Evolutionary conservation across 2,797 vertebrate species (phyloP), one percentile per base, ranked within the genome.

Genomic region (Anguilla obscura): DNA sequence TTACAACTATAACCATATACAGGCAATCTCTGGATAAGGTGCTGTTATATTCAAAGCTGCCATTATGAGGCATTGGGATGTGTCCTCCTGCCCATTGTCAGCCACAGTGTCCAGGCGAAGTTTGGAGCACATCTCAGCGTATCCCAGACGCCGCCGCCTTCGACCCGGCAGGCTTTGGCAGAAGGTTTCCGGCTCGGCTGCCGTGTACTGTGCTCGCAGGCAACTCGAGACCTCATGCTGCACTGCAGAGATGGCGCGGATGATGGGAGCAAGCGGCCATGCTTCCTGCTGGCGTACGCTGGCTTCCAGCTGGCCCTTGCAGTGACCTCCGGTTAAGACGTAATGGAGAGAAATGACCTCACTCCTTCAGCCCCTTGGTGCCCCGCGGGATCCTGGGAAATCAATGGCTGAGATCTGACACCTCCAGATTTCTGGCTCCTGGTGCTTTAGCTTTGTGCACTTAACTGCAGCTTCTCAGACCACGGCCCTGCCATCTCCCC

Each of bases 31-130:
- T 18, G 18, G 1, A 12, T 60, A 18, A 87, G 84, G 88, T 89
- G 84, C 66, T 52, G 66, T 88, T 87, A 66, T 24, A 76, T 88
- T 88, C 86, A 82, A 84, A 86, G 89, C 87, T 40, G 76, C 58
- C 69, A 86, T 88, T 86, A 87, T 86, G 45, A 87, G 48, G 50
- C 54, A 40, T 27, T 82, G 14, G 74, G n/a, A 60, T 52, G 56
- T 85, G 90, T 88, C 54, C 82, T 76, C 69, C 60, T 58, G 50
- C 58, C 88, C 76, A 50, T 56, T 52, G 84, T 87, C 84, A 52
- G 71, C 30, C 85, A 56, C 48, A 27, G 87, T 85, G 33, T 50
- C 80, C 60, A 60, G 52, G 52, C 40, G 50, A 79, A 85, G 87
- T 66, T 58, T 90, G 12, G 12, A 79, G 74, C 36, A 79, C 2